Conservation (phyloP, 2,888 invertebrate genomes). For the Dioctria linearis region DNA sequence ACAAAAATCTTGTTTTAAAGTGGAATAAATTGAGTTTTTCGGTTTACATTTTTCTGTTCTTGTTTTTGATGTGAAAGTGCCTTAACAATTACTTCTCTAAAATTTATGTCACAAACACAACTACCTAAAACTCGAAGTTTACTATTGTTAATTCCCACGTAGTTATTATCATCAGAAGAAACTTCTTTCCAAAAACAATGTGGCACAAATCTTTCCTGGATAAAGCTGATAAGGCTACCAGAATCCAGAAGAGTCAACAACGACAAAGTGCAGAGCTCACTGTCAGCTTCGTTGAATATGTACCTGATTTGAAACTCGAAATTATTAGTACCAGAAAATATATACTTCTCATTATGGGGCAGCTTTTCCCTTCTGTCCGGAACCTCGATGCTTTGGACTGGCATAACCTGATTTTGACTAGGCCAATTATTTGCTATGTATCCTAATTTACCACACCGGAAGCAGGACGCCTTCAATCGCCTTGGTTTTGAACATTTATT, state of each 20-base stretch:
- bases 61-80: too few relatives aligned
- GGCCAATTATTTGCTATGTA: not conserved
- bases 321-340: not conserved
- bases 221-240: constrained; percentile 54
- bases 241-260: constrained; percentile 48
- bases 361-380: not conserved
- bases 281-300: not conserved
- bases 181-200: constrained; percentile 24
- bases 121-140: constrained; percentile 48
- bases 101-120: constrained; percentile 32
- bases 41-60: too few relatives aligned
- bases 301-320: constrained; percentile 8
- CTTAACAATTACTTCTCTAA: constrained; percentile 40
- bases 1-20: too few relatives aligned
- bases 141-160: constrained; percentile 55
- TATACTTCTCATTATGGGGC: not conserved
- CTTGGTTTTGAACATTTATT: constrained; percentile 5
- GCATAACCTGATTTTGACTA: not conserved
- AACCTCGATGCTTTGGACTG: not conserved
- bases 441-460: not conserved
- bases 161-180: constrained; percentile 26
- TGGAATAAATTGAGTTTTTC: too few relatives aligned
- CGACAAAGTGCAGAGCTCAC: not conserved
- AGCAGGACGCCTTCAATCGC: not conserved
- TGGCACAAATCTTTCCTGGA: constrained; percentile 53